Evolutionary conservation across 2,797 vertebrate genomes (phyloP).

Genomic region (Saxicola maurus): DNA sequence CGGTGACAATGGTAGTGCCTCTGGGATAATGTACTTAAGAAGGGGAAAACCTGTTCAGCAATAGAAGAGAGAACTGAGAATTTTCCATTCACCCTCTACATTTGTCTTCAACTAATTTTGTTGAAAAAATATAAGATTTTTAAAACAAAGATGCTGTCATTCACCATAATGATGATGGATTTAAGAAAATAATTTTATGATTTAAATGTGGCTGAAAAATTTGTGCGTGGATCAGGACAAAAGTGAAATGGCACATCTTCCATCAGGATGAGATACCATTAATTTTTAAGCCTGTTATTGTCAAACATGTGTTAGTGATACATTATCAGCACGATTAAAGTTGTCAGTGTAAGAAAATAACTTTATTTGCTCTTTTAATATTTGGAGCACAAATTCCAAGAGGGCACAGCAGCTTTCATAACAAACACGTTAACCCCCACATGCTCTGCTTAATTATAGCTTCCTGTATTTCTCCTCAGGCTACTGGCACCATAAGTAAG

Average conservation of each 20-base stretch:
- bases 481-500: not conserved
- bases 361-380: not conserved
- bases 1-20: accelerated
- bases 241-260: not conserved
- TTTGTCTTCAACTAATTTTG: not conserved
- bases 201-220: not conserved
- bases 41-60: not conserved
- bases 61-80: not conserved
- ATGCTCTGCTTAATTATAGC: constrained; percentile 30
- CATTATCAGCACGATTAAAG: not conserved
- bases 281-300: not conserved
- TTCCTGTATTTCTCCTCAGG: constrained; percentile 25
- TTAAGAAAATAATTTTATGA: not conserved
- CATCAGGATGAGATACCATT: not conserved
- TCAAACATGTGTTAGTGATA: not conserved
- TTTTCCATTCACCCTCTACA: not conserved
- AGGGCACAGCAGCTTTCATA: constrained; percentile 15
- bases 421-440: constrained; percentile 38
- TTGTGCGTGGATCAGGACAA: not conserved
- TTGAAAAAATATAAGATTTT: not conserved
- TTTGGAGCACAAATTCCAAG: constrained; percentile 10
- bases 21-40: not conserved
- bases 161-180: not conserved
- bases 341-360: not conserved
- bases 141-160: not conserved